Base-by-base conservation (phyloP, 2,113 vertebrate species). In the Pluvialis apricaria region DNA sequence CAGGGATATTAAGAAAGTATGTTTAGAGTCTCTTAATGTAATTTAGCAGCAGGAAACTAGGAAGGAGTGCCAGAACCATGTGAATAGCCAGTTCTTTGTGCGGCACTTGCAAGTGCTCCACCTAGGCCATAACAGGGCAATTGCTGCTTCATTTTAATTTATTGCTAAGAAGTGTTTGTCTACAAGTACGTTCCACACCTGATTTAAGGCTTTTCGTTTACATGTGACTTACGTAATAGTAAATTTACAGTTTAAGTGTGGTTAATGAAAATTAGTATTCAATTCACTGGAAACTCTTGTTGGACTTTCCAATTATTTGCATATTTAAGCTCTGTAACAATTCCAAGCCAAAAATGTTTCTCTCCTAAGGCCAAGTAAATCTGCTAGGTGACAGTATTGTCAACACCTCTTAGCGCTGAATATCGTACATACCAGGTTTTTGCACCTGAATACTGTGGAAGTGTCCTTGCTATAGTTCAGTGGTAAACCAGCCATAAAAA, bases 1-100 rank as follows among this genome's bases (percentile, higher is more conserved):
- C 82, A 93, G 79, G 85, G 93, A 94, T 96, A 96, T 96, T 96
- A 96, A 94, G 90, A 95, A 96, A 93, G 87, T 94, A 96, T 95
- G 94, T 94, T 96, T 96, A 92, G 93, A 97, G 87, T 88, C 85
- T 95, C 87, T 95, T 96, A 96, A 95, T 96, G 92, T 95, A 96
- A 97, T 96, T 94, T 95, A 97, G 92, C 93, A 95, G 94, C 96
- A 96, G 96, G 94, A 97, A 97, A 87, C 93, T 66, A 73, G 68
- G 93, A 93, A 86, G 85, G 75, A 80, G 58, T 96, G 93, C 96
- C 96, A 97, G 93, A 94, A 94, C 32, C 54, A 58, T 94, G 81
- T 92, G 94, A 96, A 96, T 96, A 96, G 94, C 84, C 70, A 82
- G 87, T 90, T 96, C 92, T 96, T 82, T 96, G 92, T 95, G 58